Base-by-base conservation (phyloP, 2,888 invertebrate species). In the Trissoscelio sp. region DNA sequence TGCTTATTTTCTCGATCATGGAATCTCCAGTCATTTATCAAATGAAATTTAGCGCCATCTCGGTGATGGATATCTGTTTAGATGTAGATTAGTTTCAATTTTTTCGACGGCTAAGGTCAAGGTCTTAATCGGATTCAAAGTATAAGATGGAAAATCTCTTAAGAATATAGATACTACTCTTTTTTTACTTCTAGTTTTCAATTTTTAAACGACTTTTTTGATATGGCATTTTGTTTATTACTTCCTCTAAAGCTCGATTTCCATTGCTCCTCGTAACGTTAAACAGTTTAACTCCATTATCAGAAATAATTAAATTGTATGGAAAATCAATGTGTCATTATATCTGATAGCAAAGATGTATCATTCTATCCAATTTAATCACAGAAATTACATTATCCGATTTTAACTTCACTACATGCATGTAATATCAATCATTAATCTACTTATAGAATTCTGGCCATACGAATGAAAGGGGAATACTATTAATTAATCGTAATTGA, bases 391-490 rank as follows among this genome's bases (percentile, higher is more conserved):
- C 18, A 37, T 57, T 57, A 57, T 18, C 55, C 16, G 20, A 9
- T 37, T 18, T 57, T 37, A 34, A 18, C 34, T 57, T 20, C 16
- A 37, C 34, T 55, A 34, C 55, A n/a, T 9, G 37, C n/a, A 37
- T 53, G 31, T 31, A 31, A 57, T 57, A 37, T 57, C 55, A 37
- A 34, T 37, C 55, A 37, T 57, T 57, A 57, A 57, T 57, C 34
- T 18, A 37, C 34, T 57, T 37, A 7, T 7, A 28, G 14, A 3
- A 16, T 14, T 28, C 20, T 7, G 14, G 55, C 6, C 6, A 6
- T 28, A 24, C 28, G 1, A 14, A 12, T 22, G 53, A 28, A 53
- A 53, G 53, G 28, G 53, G 6, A 28, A 28, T 53, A 28, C 28
- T 24, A 24, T 53, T 53, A 53, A 53, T 53, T 53, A 53, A 48